Evolutionary conservation across 64 coral and sea anemone species (phyloP), one percentile per base, ranked within the genome.

Genomic region (Pachyseris speciosa): DNA sequence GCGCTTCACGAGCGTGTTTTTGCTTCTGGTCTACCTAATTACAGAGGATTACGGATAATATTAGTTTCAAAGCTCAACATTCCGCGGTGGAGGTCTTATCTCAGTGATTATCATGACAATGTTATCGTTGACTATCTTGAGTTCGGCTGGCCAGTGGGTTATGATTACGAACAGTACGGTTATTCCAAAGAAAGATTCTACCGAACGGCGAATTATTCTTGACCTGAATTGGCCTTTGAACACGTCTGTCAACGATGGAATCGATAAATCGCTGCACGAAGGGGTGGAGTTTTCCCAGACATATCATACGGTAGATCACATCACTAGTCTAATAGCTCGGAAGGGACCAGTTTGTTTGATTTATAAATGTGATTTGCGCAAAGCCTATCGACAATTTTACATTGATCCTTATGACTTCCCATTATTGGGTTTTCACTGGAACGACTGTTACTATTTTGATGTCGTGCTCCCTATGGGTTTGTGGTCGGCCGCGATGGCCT

Each of bases 381-480:
- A 67, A 66, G 85, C 85, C 33, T 88, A 74, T 88, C 69, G 69
- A 1, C 85, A 88, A 27, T 74, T 88, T 43, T 53, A 69, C 28
- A 13, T 88, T 16, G 71, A 88, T 28, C 69, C 85, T n/a, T 50
- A 34, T 22, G 68, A 88, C 19, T 88, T 73, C 33, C 50, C 67
- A 1, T 66, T 88, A 20, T 42, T 88, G 31, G 85, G 85, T 61
- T 88, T 72, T 64, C 28, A 33, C 3, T 88, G 85, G 69, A 47
- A 87, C 24, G 45, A 39, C 24, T n/a, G 43, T 40, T 70, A 72
- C 24, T 87, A 87, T 73, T 88, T 88, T 47, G 86, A 88, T 64
- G 61, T 64, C 5, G 86, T 88, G 34, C 52, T 76, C 32, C 48
- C 86, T 17, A 88, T 88, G 87, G 74, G 87, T 22, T 51, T 77